Evolutionary conservation across 2,888 invertebrate species (phyloP).

Genomic region (Lutraria lutraria): DNA sequence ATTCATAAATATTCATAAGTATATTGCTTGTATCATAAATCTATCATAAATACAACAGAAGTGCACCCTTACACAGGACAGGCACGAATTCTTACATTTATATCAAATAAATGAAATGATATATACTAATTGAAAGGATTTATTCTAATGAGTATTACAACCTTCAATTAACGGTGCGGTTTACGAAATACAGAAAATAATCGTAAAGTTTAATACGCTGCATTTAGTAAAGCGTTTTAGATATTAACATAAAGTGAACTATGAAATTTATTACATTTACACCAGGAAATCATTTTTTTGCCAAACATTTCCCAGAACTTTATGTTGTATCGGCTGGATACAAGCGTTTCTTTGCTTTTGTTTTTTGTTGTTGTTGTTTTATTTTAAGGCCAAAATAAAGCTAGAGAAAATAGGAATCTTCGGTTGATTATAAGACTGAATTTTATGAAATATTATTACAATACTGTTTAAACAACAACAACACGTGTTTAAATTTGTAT

Average conservation of each 20-base stretch:
- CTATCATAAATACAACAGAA: background rate
- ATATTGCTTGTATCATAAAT: too few species aligned
- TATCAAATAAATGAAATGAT: background rate
- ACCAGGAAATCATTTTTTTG: background rate
- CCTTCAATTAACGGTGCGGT: background rate
- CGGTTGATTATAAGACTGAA: too few species aligned
- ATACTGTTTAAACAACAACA: too few species aligned
- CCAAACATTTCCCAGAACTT: conserved; percentile 1
- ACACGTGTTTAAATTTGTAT: too few species aligned
- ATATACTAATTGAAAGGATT: background rate
- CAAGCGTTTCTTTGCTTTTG: background rate
- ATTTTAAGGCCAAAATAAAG: too few species aligned
- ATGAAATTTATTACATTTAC: conserved; percentile 16
- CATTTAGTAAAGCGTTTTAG: background rate
- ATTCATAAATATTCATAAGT: too few species aligned
- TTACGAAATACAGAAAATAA: background rate
- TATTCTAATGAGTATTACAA: background rate
- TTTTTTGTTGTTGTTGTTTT: background rate
- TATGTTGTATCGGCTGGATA: background rate
- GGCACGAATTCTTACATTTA: background rate
- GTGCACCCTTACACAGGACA: background rate
- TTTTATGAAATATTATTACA: too few species aligned
- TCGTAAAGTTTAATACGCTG: background rate
- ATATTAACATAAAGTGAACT: background rate
- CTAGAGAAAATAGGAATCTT: too few species aligned